These are phyloP conservation scores for Emys orbicularis DNA, from an alignment of 2,797 vertebrate genomes.

Conservation along the genomic window DNA sequence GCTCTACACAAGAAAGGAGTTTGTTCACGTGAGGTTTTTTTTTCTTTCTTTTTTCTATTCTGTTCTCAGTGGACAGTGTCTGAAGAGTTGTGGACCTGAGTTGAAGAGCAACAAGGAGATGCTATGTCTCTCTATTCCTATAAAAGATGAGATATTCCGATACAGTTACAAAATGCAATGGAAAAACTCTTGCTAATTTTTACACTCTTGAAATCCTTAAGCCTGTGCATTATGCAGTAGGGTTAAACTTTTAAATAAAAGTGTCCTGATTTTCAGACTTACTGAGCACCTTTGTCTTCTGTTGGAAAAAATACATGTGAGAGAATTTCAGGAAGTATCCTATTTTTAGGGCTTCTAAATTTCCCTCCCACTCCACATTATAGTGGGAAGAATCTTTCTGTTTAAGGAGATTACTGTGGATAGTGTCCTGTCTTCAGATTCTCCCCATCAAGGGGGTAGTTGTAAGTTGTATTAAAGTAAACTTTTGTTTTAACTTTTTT, in stretches of 20 bases:
- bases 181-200: background rate
- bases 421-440: background rate
- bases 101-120: background rate
- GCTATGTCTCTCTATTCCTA: background rate
- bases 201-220: background rate
- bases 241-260: background rate
- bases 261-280: background rate
- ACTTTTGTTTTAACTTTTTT: background rate
- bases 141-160: background rate
- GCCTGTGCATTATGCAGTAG: background rate
- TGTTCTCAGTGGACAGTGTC: background rate
- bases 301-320: background rate
- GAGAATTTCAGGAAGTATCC: background rate
- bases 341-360: background rate
- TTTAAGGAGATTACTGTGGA: background rate
- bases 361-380: fast-evolving
- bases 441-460: background rate
- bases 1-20: background rate
- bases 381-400: background rate
- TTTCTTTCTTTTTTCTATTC: background rate
- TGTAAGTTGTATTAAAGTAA: background rate
- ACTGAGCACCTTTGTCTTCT: background rate
- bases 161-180: background rate
- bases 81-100: background rate
- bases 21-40: background rate